phyloP scores from a whole-genome alignment of 2,113 vertebrate genomes.

The Chaetops frenatus region DNA sequence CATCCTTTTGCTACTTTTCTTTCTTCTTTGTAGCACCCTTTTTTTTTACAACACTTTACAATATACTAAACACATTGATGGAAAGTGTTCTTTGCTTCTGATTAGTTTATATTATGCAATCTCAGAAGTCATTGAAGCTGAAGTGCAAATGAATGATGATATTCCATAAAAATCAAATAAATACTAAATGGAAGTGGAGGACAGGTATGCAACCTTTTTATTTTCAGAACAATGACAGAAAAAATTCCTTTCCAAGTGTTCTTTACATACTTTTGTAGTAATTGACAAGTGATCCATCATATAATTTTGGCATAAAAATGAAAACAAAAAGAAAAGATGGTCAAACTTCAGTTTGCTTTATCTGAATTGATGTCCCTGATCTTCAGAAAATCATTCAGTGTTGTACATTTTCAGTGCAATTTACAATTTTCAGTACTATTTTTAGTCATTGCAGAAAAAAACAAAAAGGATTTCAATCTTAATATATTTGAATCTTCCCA shows the following conservation, averaged over 20 bases:
- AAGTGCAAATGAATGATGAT: neutral
- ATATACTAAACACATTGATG: neutral
- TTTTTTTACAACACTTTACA: neutral
- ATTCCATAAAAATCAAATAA: neutral
- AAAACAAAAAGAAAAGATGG: neutral
- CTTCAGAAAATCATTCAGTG: neutral
- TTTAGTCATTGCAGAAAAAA: neutral
- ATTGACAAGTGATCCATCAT: neutral
- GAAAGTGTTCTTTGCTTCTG: neutral
- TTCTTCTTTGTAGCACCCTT: neutral
- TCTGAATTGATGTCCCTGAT: neutral
- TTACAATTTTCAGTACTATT: neutral
- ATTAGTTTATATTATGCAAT: neutral
- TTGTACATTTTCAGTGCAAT: neutral
- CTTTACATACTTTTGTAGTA: neutral
- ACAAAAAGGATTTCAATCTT: accelerated
- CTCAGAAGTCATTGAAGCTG: neutral
- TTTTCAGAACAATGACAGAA: neutral
- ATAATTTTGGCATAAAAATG: neutral
- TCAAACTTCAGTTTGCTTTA: neutral
- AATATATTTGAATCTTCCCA: neutral
- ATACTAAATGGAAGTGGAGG: neutral
- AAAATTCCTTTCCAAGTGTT: neutral
- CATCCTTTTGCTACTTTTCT: neutral
- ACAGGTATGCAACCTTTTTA: neutral